These are phyloP conservation scores for rabbit (Oryctolagus cuniculus) DNA, from an alignment of 2,113 vertebrate genomes.

Conservation along the genomic window mOryCun1.1 NC_091440.1:33295001-33295500, in stretches of 20 bases:
- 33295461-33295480: neutral
- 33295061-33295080: neutral
- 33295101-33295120: neutral
- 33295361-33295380: conserved; percentile 9
- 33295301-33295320: neutral
- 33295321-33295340: conserved; percentile 26
- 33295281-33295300: neutral
- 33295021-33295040: conserved; percentile 46
- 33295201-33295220: neutral
- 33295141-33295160: neutral
- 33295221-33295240: neutral
- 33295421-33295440: neutral
- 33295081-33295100: neutral
- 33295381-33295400: neutral
- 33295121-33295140: neutral
- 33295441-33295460: neutral
- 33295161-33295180: neutral
- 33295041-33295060: neutral
- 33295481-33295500: conserved; percentile 17
- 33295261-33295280: neutral
- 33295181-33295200: neutral
- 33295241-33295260: neutral
- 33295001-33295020: conserved; percentile 50
- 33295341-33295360: neutral
- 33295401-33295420: neutral